Evolutionary conservation across 2,888 invertebrate species (phyloP), one percentile per base, ranked within the genome.

Genomic region (Drosophila limbata): DNA sequence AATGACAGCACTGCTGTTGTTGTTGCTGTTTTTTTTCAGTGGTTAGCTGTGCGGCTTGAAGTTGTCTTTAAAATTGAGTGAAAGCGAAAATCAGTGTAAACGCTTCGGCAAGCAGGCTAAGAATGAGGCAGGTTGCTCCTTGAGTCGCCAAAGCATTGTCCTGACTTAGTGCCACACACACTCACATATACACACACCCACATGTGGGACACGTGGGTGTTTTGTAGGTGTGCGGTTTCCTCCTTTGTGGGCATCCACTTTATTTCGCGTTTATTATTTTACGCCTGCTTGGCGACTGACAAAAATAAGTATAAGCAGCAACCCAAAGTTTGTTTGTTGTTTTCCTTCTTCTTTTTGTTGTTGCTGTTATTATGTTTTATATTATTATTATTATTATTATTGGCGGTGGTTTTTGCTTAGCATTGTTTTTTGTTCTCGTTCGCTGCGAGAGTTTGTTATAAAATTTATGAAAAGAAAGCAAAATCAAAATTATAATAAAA

Each of bases 381-480:
- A 25, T 73, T 69, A 88, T 83, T 70, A 75, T 87, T 84, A 87
- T 89, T 83, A 87, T 83, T 89, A 83, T 89, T 83, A 89, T 89
- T 88, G 85, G 76, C 68, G 79, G 89, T 76, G 88, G 89, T 89
- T 83, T 85, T 66, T 64, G 48, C 40, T 37, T 66, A 57, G 81
- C 59, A 65, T 68, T 59, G 66, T 56, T 82, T 67, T 50, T 50
- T 59, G 40, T 61, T 53, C 63, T 57, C 56, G 25, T 31, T 40
- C 25, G 45, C 59, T 44, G 66, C 51, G 77, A 70, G 81, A 70
- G 87, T 77, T 90, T 90, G 78, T 90, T 85, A 86, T 90, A 89
- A 88, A 90, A 90, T 85, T 90, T 85, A 90, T 85, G 85, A 85
- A 90, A 85, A 90, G 89, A 90, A 87, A 86, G 90, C 90, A 81